Base-by-base conservation (phyloP, 64 coral and sea anemone species). In the Astreopora myriophthalma region DNA sequence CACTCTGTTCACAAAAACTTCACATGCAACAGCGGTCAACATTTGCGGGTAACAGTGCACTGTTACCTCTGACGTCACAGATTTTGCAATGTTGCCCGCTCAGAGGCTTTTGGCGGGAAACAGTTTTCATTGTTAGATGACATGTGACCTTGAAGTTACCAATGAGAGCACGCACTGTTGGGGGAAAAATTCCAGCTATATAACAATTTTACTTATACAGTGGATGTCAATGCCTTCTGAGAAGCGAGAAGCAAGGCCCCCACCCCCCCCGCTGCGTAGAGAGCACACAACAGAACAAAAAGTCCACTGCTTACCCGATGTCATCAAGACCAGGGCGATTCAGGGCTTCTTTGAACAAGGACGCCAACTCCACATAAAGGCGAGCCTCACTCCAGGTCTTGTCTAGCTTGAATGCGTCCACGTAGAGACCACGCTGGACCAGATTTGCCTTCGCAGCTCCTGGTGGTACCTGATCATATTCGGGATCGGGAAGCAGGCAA, bases 401-500 rank as follows among this genome's bases (percentile, higher is more conserved):
- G 29, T 90, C 62, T 2, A 80, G 34, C 20, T 40, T 31, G 1
- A 60, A 92, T 32, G 90, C 71, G 28, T 92, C 90, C 8, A 92
- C 70, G 34, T 92, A 92, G 3, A 92, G 63, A 29, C 79, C 79
- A 52, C 11, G 17, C 26, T 83, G 20, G 16, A 86, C 51, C 19
- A 75, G 52, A 32, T 70, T 37, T 16, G 29, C 90, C 28, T 85
- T 92, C 2, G 30, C 37, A n/a, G 80, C 46, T 4, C 80, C 33
- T 66, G 70, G 80, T 26, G 80, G 90, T 13, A 92, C 90, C 19
- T 92, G 61, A 24, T 36, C 34, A 69, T 71, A 85, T 17, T 72
- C 90, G 24, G 90, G 34, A 36, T 34, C 64, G 8, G 80, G 90
- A 12, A 92, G 90, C 34, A 76, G 44, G 30, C 79, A 92, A 35